Conservation (phyloP, 2,113 vertebrate genomes). For the Bucco capensis region DNA sequence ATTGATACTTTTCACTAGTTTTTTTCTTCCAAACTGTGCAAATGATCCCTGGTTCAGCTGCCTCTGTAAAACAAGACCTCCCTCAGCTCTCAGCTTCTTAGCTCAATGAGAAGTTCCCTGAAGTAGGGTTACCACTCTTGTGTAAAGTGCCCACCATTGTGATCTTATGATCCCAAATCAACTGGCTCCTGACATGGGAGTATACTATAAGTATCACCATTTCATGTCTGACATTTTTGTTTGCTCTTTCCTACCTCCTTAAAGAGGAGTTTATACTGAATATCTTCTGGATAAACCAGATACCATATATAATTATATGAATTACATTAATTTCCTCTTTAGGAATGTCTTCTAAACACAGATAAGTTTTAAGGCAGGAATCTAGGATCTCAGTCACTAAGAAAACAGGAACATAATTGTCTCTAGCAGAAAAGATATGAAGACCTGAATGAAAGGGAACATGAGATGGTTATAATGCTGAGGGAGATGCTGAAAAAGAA, state of each 20-base stretch:
- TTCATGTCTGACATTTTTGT: background rate
- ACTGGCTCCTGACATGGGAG: background rate
- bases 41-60: background rate
- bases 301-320: background rate
- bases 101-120: background rate
- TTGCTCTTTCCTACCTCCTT: background rate
- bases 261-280: background rate
- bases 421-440: background rate
- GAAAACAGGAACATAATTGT: background rate
- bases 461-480: background rate
- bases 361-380: background rate
- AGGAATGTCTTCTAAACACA: background rate
- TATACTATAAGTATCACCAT: background rate
- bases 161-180: background rate
- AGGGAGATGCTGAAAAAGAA: background rate
- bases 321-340: background rate
- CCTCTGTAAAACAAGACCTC: background rate
- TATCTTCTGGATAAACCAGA: background rate
- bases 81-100: background rate
- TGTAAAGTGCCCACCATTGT: background rate
- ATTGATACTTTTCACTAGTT: background rate
- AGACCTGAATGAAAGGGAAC: background rate
- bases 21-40: background rate
- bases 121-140: background rate
- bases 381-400: background rate